These are phyloP conservation scores for Channa maculata DNA, from an alignment of 2,113 vertebrate species.

Conservation along the genomic window DNA sequence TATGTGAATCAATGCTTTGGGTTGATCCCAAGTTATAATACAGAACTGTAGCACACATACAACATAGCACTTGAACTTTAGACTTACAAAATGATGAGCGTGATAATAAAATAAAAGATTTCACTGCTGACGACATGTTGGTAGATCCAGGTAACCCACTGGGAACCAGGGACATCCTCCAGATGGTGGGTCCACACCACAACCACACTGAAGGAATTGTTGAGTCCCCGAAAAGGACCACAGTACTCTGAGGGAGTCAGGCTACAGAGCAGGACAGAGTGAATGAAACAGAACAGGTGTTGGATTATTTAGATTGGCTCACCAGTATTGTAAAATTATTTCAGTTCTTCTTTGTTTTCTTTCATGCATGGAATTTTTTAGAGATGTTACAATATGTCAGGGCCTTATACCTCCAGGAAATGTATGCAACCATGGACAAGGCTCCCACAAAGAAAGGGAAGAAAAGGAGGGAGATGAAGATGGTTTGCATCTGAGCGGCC, in stretches of 20 bases:
- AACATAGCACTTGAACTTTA: neutral
- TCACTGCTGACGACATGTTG: conserved; percentile 86
- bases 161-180: conserved; percentile 37
- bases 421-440: conserved; percentile 86
- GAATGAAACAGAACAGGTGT: neutral
- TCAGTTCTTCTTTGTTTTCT: too few relatives aligned
- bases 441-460: conserved; percentile 91
- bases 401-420: conserved; percentile 89
- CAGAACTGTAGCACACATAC: neutral
- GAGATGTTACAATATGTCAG: neutral
- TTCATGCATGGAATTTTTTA: neutral
- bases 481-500: conserved; percentile 93
- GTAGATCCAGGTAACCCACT: conserved; percentile 91
- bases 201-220: conserved; percentile 83
- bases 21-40: too few relatives aligned
- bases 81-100: conserved; percentile 88
- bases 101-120: conserved; percentile 92
- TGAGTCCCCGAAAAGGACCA: conserved; percentile 90
- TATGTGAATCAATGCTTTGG: too few relatives aligned
- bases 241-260: conserved; percentile 88
- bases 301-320: neutral
- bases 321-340: too few relatives aligned
- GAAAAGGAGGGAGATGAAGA: conserved; percentile 91
- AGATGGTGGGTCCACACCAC: conserved; percentile 84
- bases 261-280: conserved; percentile 69